Evolutionary conservation across 2,797 vertebrate species (phyloP), one percentile per base, ranked within the genome.

Genomic region (Sebastes steindachneri): DNA sequence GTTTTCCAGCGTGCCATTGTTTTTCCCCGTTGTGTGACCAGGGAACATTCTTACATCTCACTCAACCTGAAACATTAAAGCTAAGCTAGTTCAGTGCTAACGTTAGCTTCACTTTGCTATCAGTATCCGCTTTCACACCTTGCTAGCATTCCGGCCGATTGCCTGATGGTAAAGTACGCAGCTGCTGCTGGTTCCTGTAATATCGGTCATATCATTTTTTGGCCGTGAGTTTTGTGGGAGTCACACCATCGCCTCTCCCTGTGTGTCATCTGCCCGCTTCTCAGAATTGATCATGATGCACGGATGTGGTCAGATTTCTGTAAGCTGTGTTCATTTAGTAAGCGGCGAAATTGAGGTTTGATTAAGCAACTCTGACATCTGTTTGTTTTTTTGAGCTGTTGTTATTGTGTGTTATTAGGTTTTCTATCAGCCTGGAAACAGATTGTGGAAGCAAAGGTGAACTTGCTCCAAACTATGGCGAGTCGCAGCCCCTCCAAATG

Each of bases 181-280:
- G 89, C 88, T 88, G 91, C 76, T 54, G 75, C 60, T 54, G 75
- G 63, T 75, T 85, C 72, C 73, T 80, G 81, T 89, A 69, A 88
- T 60, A 55, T 74, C 68, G 74, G 60, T 88, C 84, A 62, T 86
- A 87, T 93, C 77, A 69, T 63, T 75, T 84, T 88, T 73, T 68
- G 71, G 76, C 35, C 6, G 14, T 70, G 62, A 85, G 77, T 84
- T 80, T 48, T 64, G 70, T 68, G 73, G 77, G 68, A 89, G 90
- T 93, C 83, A 53, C 76, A 68, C 41, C 70, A 37, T 59, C 2
- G 5, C 70, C 69, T 79, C 80, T 79, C 76, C 64, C 79, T 37
- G 31, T 90, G 85, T 91, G 88, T 93, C 87, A 93, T 90, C 82
- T 60, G 80, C 35, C 83, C 53, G 69, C 75, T 91, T 87, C 86